Evolutionary conservation across 2,113 vertebrate genomes (phyloP), one percentile per base, ranked within the genome.

Genomic region (Tyrannus savana): DNA sequence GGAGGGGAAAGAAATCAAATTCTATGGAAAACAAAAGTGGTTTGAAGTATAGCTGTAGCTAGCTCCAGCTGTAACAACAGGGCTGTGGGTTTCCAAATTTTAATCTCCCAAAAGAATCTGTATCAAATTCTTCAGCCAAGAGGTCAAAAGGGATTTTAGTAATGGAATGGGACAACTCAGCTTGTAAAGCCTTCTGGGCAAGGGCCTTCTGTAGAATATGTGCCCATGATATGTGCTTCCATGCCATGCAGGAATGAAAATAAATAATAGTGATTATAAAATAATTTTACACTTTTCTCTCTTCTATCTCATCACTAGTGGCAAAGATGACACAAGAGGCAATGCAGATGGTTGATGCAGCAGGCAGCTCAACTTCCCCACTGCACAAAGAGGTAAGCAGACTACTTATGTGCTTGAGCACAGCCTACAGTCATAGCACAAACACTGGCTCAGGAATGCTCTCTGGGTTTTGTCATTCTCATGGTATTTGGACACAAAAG

Each of bases 1-100:
- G 60, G 52, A 79, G 55, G 25, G 49, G 37, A 84, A 83, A 84
- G 88, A 92, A 95, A 96, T 96, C 66, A 95, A 96, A 95, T 76
- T 39, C 81, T 87, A 91, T 53, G 27, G 84, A 89, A 96, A 96
- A 97, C 67, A 92, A 87, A 94, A 93, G 63, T 53, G 56, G 21
- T 84, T 53, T 90, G 67, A 84, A 84, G 58, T 25, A 67, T 44
- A 89, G 53, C 86, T 76, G 30, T 86, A 96, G 93, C 90, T 71
- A 92, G 49, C 80, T 96, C 89, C 94, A 95, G 96, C 95, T 96
- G 95, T 94, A 96, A 94, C 85, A 94, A 96, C 93, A 95, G 78
- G 35, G 53, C 46, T 77, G 81, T 76, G n/a, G 66, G 27, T 91
- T 97, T 96, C 93, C 83, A 94, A 93, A 92, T 92, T 96, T 93